Evolutionary conservation across 1,140 invertebrate species (phyloP), one percentile per base, ranked within the genome.

Genomic region (Monomorium pharaonis): DNA sequence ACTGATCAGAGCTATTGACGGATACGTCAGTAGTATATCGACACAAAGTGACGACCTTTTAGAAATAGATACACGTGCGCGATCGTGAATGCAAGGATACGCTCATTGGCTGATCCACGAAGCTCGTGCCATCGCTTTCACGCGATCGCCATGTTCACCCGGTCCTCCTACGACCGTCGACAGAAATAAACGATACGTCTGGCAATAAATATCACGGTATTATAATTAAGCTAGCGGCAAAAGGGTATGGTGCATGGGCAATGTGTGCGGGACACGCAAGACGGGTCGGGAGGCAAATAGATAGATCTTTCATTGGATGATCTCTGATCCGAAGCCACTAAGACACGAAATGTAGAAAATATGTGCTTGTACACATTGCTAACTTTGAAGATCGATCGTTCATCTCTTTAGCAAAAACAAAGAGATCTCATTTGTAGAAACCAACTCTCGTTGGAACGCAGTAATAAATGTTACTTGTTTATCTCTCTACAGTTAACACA

Each of bases 191-290:
- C 78, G 88, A 84, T 86, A 89, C 80, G 80, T 70, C 74, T 21
- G 75, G 88, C 72, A 89, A 89, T 89, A 89, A 89, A 89, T 89
- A 89, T 89, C 88, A 70, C 74, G 58, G 88, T 89, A 89, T 89
- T 89, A 89, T 89, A 89, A 89, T 89, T 89, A 89, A 89, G 88
- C 88, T 76, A 80, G 60, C 60, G 24, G 65, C 78, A 49, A 65
- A 47, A 74, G 74, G 56, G 87, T 75, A 84, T 84, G 49, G 88
- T 54, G 81, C 77, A 86, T 49, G 54, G 60, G 76, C 70, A 83
- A 75, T 49, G 87, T 83, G 67, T 49, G 63, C 77, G 83, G 74
- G 76, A 89, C 77, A 86, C 65, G 85, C 74, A 16, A 86, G 84
- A 67, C 65, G 44, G 86, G 49, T 51, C 51, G n/a, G 42, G 47